A percentile compares a stretch with the other conserved stretches of the same genome.
Evolutionary conservation across 2,797 vertebrate species (phyloP).

Genomic region (Urocyon cinereoargenteus): DNA sequence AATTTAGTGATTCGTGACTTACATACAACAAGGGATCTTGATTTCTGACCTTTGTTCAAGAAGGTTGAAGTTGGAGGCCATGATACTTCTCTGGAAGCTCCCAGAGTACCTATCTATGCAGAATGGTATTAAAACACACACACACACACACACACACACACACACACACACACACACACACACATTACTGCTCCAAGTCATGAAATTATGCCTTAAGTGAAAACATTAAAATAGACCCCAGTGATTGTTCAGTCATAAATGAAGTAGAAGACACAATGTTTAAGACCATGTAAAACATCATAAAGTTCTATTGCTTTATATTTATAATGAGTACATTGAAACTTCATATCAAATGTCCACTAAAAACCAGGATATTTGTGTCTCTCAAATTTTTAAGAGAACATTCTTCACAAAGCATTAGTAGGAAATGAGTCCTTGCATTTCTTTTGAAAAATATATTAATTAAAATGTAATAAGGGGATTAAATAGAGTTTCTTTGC

Average conservation of each 20-base stretch:
- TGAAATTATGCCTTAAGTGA: neutral
- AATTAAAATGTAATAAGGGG: neutral
- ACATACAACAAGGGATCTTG: neutral
- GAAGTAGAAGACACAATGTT: neutral
- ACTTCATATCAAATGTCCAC: neutral
- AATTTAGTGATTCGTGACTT: neutral
- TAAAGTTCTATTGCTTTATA: neutral
- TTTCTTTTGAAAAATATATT: neutral
- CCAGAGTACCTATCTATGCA: neutral
- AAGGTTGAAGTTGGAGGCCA: neutral
- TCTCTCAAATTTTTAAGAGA: neutral
- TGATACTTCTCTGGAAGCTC: neutral
- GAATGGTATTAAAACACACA: neutral
- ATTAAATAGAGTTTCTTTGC: neutral
- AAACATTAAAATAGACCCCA: neutral
- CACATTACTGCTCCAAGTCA: neutral
- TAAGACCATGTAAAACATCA: neutral
- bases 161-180: neutral
- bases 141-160: no score
- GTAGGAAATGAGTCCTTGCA: neutral
- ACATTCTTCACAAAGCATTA: neutral
- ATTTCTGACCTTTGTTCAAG: neutral
- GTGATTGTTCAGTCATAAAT: neutral
- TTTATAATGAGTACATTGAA: neutral
- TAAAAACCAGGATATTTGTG: neutral